These are phyloP conservation scores for Punctoribates punctum DNA, from an alignment of 2,888 invertebrate genomes.

Conservation along the genomic window DNA sequence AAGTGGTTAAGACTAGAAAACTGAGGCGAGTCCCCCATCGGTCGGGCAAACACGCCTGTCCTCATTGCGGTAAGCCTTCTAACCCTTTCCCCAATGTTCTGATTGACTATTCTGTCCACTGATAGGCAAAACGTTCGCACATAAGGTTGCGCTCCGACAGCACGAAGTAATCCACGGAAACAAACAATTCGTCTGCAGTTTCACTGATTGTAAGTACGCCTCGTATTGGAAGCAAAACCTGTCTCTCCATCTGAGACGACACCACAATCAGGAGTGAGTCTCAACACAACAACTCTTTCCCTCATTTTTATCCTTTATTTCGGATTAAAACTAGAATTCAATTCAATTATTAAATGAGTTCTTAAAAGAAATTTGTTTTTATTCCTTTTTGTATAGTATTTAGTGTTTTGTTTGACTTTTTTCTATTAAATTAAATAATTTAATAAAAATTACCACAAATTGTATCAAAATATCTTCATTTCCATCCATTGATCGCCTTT, in stretches of 20 bases:
- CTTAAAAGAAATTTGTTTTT: no score
- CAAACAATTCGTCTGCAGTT: slow-evolving; percentile 36
- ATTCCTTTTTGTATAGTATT: no score
- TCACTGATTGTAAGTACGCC: slow-evolving; percentile 34
- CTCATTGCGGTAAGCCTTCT: slow-evolving; percentile 35
- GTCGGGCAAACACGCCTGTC: slow-evolving; percentile 33
- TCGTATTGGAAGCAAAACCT: slow-evolving; percentile 41
- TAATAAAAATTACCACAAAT: no score
- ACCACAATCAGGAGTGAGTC: slow-evolving; percentile 31
- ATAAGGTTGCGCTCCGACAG: slow-evolving; percentile 38
- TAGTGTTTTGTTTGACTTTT: no score
- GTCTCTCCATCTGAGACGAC: slow-evolving; percentile 29
- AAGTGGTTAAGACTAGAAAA: neutral
- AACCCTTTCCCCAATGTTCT: neutral
- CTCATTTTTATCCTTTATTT: no score
- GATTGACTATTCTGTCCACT: neutral
- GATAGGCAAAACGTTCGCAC: slow-evolving; percentile 40
- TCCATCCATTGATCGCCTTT: no score
- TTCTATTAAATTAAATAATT: no score
- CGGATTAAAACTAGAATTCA: no score
- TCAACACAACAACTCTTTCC: neutral
- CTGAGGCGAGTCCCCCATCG: slow-evolving; percentile 2
- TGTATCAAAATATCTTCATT: no score
- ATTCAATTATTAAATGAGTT: no score
- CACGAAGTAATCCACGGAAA: slow-evolving; percentile 33